These are phyloP conservation scores for Metalampra italica DNA, from an alignment of 2,888 invertebrate genomes.

Conservation along the genomic window DNA sequence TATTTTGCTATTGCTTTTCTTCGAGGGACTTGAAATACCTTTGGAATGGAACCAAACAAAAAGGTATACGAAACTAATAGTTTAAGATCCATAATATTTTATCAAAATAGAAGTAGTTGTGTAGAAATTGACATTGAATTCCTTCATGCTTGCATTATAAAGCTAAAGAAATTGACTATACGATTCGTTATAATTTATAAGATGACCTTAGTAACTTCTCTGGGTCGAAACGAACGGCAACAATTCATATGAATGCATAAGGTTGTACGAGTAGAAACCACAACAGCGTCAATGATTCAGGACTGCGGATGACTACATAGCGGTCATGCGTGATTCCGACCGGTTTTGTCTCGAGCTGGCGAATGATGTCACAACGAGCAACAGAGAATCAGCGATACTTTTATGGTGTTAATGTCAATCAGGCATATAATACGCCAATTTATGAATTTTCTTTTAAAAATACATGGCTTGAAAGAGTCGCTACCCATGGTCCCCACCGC, in stretches of 20 bases:
- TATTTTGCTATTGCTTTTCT: no score
- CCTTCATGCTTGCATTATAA: no score
- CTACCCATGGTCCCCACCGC: no score
- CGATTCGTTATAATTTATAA: background rate
- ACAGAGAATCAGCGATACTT: constrained; percentile 36
- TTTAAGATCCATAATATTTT: no score
- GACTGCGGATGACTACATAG: constrained; percentile 55
- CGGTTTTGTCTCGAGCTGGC: constrained; percentile 58
- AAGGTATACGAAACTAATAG: no score
- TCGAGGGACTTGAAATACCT: no score
- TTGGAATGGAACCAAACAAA: no score
- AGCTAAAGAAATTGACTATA: no score
- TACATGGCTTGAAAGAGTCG: constrained; percentile 3
- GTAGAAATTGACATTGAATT: no score
- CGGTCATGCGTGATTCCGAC: constrained; percentile 61
- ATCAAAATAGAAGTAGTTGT: no score
- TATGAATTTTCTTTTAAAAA: background rate
- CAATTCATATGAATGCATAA: background rate
- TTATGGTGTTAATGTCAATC: constrained; percentile 37
- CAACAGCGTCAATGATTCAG: constrained; percentile 49
- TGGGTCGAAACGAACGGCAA: background rate
- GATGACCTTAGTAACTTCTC: background rate
- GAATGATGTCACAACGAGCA: constrained; percentile 54
- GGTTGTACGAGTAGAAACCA: constrained; percentile 20
- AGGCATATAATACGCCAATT: background rate